Evolutionary conservation across 2,797 vertebrate genomes (phyloP).

Genomic region (Hippocampus kuda): DNA sequence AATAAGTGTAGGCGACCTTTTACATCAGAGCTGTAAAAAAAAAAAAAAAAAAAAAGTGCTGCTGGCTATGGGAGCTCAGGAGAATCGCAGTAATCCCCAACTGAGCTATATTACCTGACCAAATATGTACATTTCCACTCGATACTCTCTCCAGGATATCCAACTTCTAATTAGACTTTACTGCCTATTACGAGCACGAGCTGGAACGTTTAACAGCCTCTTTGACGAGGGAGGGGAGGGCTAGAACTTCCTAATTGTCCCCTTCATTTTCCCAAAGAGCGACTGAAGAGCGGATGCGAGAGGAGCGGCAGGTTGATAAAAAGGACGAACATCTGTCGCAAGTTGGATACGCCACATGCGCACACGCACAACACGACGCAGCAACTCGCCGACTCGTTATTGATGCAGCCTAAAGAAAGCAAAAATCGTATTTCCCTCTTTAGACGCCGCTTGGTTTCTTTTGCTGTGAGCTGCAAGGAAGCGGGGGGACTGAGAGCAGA

Average conservation of each 20-base stretch:
- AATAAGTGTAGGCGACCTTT: background rate
- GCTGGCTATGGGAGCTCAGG: conserved; percentile 17
- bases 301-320: background rate
- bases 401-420: conserved; percentile 1
- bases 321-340: background rate
- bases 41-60: background rate
- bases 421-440: background rate
- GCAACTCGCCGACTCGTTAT: background rate
- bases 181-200: conserved; percentile 4
- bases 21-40: background rate
- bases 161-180: conserved; percentile 3
- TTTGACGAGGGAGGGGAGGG: background rate
- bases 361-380: background rate
- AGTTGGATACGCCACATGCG: background rate
- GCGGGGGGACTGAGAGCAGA: background rate
- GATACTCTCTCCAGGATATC: background rate
- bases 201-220: background rate
- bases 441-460: conserved; percentile 1
- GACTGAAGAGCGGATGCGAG: background rate
- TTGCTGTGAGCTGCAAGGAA: background rate
- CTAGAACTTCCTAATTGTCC: background rate
- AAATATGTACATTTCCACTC: conserved; percentile 10
- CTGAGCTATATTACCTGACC: conserved; percentile 14
- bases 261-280: background rate
- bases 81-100: conserved; percentile 12